Conservation (phyloP, 35 echinoderm and acorn worm species). For the Ophiothrix spiculata region DNA sequence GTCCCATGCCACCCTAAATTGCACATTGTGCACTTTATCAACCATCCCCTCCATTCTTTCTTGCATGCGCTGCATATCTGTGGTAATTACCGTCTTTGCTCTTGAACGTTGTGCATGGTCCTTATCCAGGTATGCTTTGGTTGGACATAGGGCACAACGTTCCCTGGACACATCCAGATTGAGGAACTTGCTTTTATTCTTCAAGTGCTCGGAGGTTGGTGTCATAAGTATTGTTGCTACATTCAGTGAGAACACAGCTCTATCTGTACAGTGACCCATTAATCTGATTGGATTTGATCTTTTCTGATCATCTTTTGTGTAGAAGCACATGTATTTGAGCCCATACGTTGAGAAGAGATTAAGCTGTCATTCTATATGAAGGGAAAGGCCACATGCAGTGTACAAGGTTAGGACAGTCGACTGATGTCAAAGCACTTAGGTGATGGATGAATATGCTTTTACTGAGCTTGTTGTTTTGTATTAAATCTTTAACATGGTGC, state of each 20-base stretch:
- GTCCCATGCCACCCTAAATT: no score
- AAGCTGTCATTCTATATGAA: background rate
- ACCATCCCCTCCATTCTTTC: no score
- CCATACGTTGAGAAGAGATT: background rate
- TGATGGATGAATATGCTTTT: background rate
- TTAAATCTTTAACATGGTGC: background rate
- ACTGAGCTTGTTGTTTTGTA: background rate
- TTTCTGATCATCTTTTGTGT: background rate
- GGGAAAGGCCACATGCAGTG: background rate
- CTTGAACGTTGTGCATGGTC: background rate
- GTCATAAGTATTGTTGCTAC: background rate
- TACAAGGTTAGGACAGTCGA: background rate
- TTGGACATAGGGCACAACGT: background rate
- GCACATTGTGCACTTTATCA: no score
- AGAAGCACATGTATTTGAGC: background rate
- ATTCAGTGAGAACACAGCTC: background rate
- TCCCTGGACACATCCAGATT: background rate
- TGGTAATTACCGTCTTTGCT: background rate
- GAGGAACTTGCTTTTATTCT: background rate
- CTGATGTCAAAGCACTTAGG: background rate
- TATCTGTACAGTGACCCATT: background rate
- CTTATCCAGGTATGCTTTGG: background rate
- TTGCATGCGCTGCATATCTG: no score
- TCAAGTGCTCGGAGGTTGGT: background rate
- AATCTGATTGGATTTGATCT: background rate